Percentiles rank a stretch among this genome's conserved stretches.
Evolutionary conservation across 1,140 invertebrate genomes (phyloP).

Genomic region (Sarcophaga bullata): DNA sequence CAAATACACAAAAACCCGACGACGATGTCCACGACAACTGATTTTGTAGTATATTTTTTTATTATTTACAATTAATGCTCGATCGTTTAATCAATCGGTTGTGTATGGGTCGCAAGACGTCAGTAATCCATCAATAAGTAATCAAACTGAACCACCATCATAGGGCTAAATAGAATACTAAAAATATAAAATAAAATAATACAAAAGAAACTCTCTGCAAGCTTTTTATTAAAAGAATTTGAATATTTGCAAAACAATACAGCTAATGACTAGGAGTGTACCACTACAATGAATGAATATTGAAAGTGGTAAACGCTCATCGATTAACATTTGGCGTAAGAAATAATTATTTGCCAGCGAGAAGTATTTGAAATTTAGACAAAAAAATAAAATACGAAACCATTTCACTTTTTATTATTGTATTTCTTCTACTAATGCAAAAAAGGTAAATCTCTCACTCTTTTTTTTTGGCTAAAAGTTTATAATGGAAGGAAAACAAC

Average conservation of each 20-base stretch:
- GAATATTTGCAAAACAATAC: slow-evolving; percentile 8
- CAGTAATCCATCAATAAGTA: slow-evolving; percentile 21
- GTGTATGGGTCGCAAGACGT: not conserved
- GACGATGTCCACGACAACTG: not conserved
- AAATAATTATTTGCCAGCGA: not conserved
- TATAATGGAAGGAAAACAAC: not conserved
- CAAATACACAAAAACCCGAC: not conserved
- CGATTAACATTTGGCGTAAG: too few relatives aligned
- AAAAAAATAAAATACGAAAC: not conserved
- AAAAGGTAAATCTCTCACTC: too few relatives aligned
- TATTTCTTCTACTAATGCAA: not conserved
- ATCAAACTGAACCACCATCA: slow-evolving; percentile 4
- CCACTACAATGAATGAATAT: not conserved
- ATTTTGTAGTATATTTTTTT: not conserved
- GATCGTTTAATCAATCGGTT: not conserved
- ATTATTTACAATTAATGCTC: not conserved
- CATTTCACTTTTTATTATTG: slow-evolving; percentile 11
- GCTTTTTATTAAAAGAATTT: not conserved
- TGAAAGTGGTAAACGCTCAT: too few relatives aligned
- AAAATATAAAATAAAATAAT: not conserved
- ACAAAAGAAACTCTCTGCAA: not conserved
- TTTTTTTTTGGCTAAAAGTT: not conserved
- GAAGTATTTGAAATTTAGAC: not conserved
- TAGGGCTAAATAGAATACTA: not conserved
- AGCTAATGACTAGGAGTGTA: not conserved